phyloP scores from a whole-genome alignment of 2,797 vertebrate genomes.

The Decapterus maruadsi region DNA sequence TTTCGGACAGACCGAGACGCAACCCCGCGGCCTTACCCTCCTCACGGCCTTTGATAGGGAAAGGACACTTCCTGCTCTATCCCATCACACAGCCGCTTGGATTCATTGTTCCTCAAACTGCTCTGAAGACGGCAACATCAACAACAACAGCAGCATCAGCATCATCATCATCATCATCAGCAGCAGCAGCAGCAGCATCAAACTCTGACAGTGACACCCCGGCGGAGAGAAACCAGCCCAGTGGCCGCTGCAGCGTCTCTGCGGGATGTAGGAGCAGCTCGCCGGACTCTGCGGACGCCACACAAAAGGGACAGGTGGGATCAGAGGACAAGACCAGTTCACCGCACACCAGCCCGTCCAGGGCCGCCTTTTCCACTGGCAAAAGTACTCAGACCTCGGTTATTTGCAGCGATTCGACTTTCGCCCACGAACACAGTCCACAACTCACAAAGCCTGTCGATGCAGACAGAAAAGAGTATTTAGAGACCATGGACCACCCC shows the following conservation, averaged over 20 bases:
- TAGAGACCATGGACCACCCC: constrained; percentile 80
- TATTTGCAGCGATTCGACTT: constrained; percentile 78
- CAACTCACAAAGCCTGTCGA: constrained; percentile 75
- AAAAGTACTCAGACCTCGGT: constrained; percentile 77
- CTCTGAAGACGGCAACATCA: constrained; percentile 83
- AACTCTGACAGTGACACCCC: constrained; percentile 71
- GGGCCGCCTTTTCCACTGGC: constrained; percentile 72
- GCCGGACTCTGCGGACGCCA: constrained; percentile 62
- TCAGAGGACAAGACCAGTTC: constrained; percentile 74
- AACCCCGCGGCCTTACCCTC: constrained; percentile 89
- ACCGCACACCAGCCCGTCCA: constrained; percentile 77
- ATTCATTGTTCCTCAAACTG: constrained; percentile 96
- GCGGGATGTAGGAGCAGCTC: constrained; percentile 78
- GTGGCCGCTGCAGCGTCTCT: constrained; percentile 53
- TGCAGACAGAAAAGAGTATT: constrained; percentile 84
- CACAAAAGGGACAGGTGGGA: constrained; percentile 67
- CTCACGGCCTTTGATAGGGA: constrained; percentile 93
- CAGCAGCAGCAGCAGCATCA: background rate
- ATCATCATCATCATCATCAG: constrained; percentile 40
- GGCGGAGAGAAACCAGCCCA: constrained; percentile 51
- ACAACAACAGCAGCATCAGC: background rate
- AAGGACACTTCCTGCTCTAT: constrained; percentile 96
- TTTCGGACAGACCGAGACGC: constrained; percentile 94
- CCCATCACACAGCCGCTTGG: constrained; percentile 97
- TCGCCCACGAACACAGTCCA: constrained; percentile 75